Conservation (phyloP, 2,888 invertebrate species). For the Nemurella pictetii region DNA sequence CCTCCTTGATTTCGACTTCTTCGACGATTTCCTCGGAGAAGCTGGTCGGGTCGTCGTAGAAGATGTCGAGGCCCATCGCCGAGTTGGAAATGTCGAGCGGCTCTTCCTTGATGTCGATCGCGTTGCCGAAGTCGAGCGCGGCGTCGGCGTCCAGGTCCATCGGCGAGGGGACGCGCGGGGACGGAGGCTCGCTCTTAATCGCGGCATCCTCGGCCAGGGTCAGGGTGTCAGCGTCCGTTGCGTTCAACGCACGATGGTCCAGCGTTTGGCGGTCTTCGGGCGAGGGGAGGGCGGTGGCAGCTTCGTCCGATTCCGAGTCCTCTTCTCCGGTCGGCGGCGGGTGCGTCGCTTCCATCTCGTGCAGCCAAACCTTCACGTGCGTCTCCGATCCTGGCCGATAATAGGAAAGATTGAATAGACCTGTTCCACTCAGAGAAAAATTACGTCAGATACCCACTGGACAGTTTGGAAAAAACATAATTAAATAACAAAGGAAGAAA, state of each 20-base stretch:
- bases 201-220: not conserved
- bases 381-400: slow-evolving; percentile 86
- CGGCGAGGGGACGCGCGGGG: no score
- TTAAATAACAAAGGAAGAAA: no score
- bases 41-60: not conserved
- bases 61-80: not conserved
- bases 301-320: not conserved
- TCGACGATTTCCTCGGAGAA: not conserved
- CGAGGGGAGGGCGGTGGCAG: no score
- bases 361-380: slow-evolving; percentile 68
- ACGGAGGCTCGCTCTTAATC: not conserved
- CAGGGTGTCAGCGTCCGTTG: no score
- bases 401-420: slow-evolving; percentile 45
- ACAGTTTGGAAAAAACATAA: no score
- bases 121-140: not conserved
- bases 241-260: no score
- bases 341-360: slow-evolving; percentile 18
- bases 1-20: not conserved
- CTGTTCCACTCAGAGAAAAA: slow-evolving; percentile 22
- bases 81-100: not conserved
- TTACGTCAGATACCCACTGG: not conserved
- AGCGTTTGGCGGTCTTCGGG: no score
- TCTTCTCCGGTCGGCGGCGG: not conserved
- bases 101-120: not conserved
- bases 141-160: not conserved